phyloP scores from a whole-genome alignment of 2,888 invertebrate species.

The Drosophila acutilabella region DNA sequence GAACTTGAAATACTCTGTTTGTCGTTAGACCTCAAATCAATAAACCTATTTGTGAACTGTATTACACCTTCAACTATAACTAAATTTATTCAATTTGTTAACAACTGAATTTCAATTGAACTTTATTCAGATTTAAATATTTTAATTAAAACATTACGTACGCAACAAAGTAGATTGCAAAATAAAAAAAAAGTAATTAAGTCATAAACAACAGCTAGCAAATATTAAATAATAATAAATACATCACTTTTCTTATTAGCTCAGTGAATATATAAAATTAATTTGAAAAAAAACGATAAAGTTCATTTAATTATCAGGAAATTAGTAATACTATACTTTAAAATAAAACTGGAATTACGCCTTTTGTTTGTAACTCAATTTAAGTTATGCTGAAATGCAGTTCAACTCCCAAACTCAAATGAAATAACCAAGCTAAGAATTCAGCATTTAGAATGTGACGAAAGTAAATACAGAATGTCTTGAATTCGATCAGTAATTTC shows the following conservation, averaged over 20 bases:
- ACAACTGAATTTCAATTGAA: no score
- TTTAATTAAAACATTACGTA: no score
- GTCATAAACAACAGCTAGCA: no score
- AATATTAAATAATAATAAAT: no score
- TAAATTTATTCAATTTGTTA: no score
- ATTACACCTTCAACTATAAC: no score
- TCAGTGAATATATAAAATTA: neutral
- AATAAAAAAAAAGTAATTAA: no score
- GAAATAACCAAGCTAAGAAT: neutral
- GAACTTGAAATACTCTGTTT: conserved; percentile 15
- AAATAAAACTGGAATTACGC: no score
- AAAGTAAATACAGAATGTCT: conserved; percentile 1
- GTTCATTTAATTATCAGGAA: neutral
- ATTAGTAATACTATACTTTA: neutral
- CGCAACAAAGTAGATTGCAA: no score
- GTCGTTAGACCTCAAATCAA: neutral
- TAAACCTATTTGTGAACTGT: neutral
- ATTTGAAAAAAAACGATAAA: neutral
- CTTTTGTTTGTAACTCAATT: neutral
- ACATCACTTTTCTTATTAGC: no score
- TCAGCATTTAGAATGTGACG: neutral
- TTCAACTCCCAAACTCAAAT: neutral
- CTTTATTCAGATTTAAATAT: no score
- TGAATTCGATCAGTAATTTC: neutral
- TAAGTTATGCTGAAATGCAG: neutral